Conservation (phyloP, 2,797 vertebrate genomes). For the Phalanger gymnotis region DNA sequence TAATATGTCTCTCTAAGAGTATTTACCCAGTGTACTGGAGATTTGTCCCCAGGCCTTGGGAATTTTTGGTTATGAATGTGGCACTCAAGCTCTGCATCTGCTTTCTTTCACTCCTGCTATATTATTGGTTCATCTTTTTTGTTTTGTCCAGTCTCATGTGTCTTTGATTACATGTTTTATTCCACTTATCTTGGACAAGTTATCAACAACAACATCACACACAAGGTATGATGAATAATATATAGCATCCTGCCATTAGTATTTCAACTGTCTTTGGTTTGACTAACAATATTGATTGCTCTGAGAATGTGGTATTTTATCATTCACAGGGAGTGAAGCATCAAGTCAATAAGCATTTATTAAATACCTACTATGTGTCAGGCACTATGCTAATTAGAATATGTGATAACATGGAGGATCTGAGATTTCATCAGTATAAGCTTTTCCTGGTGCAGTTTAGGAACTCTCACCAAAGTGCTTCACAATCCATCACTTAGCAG, state of each 20-base stretch:
- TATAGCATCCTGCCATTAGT: background rate
- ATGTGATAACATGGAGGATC: background rate
- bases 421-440: background rate
- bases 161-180: background rate
- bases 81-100: background rate
- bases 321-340: background rate
- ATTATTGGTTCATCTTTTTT: background rate
- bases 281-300: background rate
- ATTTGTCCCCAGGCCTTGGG: background rate
- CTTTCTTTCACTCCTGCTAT: background rate
- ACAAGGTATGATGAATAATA: background rate
- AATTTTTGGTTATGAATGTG: background rate
- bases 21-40: no score
- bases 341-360: background rate
- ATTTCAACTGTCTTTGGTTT: background rate
- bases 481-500: background rate
- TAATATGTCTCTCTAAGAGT: background rate
- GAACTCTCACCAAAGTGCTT: background rate
- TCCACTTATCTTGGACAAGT: background rate
- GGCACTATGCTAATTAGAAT: background rate
- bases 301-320: background rate
- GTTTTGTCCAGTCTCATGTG: background rate
- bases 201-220: background rate
- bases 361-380: background rate
- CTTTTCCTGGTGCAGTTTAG: background rate